These are phyloP conservation scores for Acanthurus leucopareius DNA, from an alignment of 2,797 vertebrate species.

Conservation along the genomic window DNA sequence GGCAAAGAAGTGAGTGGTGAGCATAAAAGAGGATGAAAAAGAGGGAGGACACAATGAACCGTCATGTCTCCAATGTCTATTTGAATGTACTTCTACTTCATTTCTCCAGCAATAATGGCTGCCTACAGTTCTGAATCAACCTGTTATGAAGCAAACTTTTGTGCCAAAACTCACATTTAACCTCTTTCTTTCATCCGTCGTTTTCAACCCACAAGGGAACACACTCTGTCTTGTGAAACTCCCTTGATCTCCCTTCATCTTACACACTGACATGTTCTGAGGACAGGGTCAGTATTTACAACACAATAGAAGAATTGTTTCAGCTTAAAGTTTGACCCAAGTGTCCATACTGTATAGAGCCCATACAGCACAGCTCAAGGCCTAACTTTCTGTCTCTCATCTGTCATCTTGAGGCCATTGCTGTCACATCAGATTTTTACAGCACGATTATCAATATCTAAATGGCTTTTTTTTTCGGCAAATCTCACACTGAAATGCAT, in stretches of 20 bases:
- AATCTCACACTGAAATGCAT: too few relatives aligned
- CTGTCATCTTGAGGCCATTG: not conserved
- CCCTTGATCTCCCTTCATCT: constrained; percentile 20
- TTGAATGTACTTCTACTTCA: not conserved
- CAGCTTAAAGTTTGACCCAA: not conserved
- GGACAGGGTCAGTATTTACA: constrained; percentile 14
- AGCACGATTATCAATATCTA: too few relatives aligned
- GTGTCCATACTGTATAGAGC: not conserved
- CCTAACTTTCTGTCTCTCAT: too few relatives aligned
- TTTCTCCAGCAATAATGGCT: not conserved
- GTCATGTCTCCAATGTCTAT: not conserved
- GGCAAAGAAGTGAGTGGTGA: not conserved
- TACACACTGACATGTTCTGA: constrained; percentile 16
- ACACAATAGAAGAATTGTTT: constrained; percentile 11
- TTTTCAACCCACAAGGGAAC: constrained; percentile 12
- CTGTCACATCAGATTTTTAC: too few relatives aligned
- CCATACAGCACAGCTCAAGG: not conserved
- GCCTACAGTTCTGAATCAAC: constrained; percentile 3
- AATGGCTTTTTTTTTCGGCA: too few relatives aligned
- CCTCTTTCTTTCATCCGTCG: constrained; percentile 28
- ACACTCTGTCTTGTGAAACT: not conserved
- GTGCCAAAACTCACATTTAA: constrained; percentile 9
- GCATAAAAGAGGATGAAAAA: not conserved
- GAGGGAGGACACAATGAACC: not conserved
- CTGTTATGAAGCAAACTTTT: not conserved